Evolutionary conservation across 2,888 invertebrate species (phyloP).

Genomic region (Drosophila maculinotata): DNA sequence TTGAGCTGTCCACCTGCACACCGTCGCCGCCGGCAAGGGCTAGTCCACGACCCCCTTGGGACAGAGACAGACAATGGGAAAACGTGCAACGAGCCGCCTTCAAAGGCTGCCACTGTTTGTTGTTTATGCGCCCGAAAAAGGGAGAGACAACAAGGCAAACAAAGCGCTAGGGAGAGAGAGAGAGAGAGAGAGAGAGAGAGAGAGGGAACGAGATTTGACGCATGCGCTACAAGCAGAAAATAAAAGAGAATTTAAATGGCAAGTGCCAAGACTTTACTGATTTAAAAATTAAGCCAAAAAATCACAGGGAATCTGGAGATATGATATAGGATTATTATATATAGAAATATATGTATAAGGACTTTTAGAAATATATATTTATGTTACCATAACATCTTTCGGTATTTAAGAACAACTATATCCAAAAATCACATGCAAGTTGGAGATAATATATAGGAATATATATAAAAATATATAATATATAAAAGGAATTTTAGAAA

Average conservation of each 20-base stretch:
- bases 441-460: too few relatives aligned
- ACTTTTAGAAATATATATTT: too few relatives aligned
- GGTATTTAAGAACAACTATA: too few relatives aligned
- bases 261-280: not conserved
- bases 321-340: too few relatives aligned
- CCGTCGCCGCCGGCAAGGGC: conserved; percentile 70
- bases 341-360: too few relatives aligned
- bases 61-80: conserved; percentile 48
- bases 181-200: not conserved
- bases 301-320: too few relatives aligned
- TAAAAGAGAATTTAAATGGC: conserved; percentile 23
- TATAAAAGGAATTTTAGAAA: too few relatives aligned
- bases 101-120: conserved; percentile 30
- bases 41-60: conserved; percentile 45
- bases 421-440: too few relatives aligned
- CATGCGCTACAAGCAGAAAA: conserved; percentile 18
- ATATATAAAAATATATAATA: too few relatives aligned
- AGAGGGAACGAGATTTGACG: too few relatives aligned
- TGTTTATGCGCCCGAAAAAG: conserved; percentile 44
- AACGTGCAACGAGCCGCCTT: conserved; percentile 53
- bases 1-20: conserved; percentile 46
- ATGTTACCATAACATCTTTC: too few relatives aligned
- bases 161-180: not conserved
- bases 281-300: not conserved
- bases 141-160: conserved; percentile 4